A percentile compares a stretch with the other conserved stretches of the same genome.
Conservation (phyloP, 1,140 invertebrate species). For the Belonocnema kinseyi region DNA sequence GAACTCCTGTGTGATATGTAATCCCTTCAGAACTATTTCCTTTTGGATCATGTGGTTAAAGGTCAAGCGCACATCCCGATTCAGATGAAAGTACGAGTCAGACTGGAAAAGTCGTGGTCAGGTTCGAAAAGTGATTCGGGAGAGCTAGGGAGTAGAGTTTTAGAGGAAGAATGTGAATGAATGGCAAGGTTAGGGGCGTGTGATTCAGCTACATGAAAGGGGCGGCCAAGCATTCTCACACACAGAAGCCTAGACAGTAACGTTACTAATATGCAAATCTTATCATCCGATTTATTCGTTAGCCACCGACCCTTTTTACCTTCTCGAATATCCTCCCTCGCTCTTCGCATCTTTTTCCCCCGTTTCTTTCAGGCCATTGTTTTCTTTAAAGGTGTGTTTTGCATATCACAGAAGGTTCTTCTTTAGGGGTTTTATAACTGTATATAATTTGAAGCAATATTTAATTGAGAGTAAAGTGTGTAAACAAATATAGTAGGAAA, state of each 20-base stretch:
- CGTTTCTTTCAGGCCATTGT: background rate
- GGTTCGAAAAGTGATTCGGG: constrained; percentile 44
- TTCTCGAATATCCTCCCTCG: background rate
- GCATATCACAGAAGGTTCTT: background rate
- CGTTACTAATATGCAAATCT: constrained; percentile 62
- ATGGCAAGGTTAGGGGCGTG: constrained; percentile 45
- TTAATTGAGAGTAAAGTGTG: too few species aligned
- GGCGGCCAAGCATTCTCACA: constrained; percentile 48
- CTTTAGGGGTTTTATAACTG: too few species aligned
- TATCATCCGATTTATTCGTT: constrained; percentile 60
- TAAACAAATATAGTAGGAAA: too few species aligned
- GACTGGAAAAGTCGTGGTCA: constrained; percentile 52
- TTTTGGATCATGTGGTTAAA: background rate
- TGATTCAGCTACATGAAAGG: constrained; percentile 54
- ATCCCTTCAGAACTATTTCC: background rate
- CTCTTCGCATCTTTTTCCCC: constrained; percentile 10
- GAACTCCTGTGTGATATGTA: background rate
- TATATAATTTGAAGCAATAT: too few species aligned
- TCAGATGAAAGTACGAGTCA: background rate
- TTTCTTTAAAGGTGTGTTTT: constrained; percentile 21
- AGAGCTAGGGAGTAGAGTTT: background rate
- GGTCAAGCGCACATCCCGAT: constrained; percentile 1
- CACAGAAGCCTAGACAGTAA: constrained; percentile 48
- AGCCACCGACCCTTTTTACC: constrained; percentile 22
- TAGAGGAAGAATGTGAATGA: constrained; percentile 54